A percentile compares a stretch with the other conserved stretches of the same genome.
Conservation (phyloP, 2,888 invertebrate genomes). For the Xestia c-nigrum region DNA sequence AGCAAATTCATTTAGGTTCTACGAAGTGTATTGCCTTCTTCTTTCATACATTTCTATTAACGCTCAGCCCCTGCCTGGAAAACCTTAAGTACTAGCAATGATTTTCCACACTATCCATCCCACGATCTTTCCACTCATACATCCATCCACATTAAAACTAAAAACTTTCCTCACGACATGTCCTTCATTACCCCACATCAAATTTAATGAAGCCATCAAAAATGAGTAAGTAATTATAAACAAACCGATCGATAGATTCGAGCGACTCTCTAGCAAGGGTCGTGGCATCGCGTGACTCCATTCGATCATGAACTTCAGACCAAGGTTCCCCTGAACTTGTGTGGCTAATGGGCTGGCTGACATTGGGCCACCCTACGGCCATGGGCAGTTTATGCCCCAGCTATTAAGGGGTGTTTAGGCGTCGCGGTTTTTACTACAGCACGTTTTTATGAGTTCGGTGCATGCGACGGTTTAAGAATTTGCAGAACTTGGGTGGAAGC, state of each 20-base stretch:
- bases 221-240: slow-evolving; percentile 33
- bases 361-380: slow-evolving; percentile 64
- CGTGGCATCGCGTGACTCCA: slow-evolving; percentile 59
- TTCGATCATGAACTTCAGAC: slow-evolving; percentile 65
- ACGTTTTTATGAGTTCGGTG: slow-evolving; percentile 35
- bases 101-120: neutral
- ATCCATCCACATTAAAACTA: neutral
- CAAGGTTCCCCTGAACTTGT: slow-evolving; percentile 67
- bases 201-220: neutral
- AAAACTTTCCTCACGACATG: neutral
- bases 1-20: too few species aligned
- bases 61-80: neutral
- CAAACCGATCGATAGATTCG: slow-evolving; percentile 38
- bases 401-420: slow-evolving; percentile 34
- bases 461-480: slow-evolving; percentile 36
- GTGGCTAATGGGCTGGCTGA: slow-evolving; percentile 57
- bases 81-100: too few species aligned
- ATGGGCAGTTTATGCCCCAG: slow-evolving; percentile 53
- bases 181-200: neutral
- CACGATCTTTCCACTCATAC: neutral
- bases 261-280: slow-evolving; percentile 34
- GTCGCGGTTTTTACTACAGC: slow-evolving; percentile 31
- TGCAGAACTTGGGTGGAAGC: slow-evolving; percentile 6
- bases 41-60: neutral
- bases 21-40: neutral